These are phyloP conservation scores for Aphidius ervi DNA, from an alignment of 1,140 invertebrate genomes.

Conservation along the genomic window DNA sequence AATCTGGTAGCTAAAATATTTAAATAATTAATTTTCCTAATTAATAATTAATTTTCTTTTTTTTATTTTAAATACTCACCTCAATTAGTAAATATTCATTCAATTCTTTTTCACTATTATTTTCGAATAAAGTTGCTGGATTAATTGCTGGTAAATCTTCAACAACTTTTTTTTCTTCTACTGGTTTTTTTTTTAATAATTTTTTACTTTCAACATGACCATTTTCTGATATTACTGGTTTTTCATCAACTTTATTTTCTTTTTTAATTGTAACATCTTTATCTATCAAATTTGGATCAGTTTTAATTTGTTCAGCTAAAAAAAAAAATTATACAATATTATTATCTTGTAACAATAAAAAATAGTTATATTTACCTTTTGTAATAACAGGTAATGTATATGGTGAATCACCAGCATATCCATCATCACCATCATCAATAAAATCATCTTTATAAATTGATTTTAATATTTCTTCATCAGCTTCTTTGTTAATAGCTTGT, in stretches of 20 bases:
- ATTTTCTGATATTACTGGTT: slow-evolving; percentile 39
- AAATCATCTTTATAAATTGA: slow-evolving; percentile 43
- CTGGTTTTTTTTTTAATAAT: slow-evolving; percentile 7
- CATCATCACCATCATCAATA: slow-evolving; percentile 37
- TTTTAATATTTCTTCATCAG: slow-evolving; percentile 43
- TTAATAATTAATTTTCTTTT: slow-evolving; percentile 13
- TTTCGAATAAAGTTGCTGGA: slow-evolving; percentile 32
- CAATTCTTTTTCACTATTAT: slow-evolving; percentile 34
- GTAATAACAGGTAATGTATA: slow-evolving; percentile 36
- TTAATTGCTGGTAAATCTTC: slow-evolving; percentile 25
- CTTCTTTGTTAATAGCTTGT: slow-evolving; percentile 36
- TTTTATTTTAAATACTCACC: slow-evolving; percentile 26
- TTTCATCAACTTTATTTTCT: slow-evolving; percentile 27
- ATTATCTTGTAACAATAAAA: slow-evolving; percentile 12
- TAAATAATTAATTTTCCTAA: slow-evolving; percentile 17
- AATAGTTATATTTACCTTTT: slow-evolving; percentile 27
- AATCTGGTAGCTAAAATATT: slow-evolving; percentile 42
- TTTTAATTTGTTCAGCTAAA: slow-evolving; percentile 30
- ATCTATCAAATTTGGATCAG: slow-evolving; percentile 20
- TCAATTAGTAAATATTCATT: slow-evolving; percentile 43
- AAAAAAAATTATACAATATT: slow-evolving; percentile 18
- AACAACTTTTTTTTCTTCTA: slow-evolving; percentile 15
- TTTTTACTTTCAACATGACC: slow-evolving; percentile 26
- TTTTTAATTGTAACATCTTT: slow-evolving; percentile 2
- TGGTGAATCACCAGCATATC: slow-evolving; percentile 33